A percentile compares a stretch with the other conserved stretches of the same genome.
Evolutionary conservation across 2,113 vertebrate genomes (phyloP).

Genomic region (Nesogale talazaci): DNA sequence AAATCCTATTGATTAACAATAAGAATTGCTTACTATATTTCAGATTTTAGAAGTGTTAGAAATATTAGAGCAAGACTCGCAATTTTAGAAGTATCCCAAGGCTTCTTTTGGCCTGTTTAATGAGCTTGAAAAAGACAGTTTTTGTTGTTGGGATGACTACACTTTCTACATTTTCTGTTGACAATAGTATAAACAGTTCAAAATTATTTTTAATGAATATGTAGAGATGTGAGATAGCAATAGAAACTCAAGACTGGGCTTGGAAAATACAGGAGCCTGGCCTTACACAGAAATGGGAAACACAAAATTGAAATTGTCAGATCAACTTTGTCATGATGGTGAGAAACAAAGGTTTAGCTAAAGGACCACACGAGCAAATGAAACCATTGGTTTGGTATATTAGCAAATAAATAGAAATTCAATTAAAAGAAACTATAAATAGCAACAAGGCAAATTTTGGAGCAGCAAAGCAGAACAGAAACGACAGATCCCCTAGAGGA

Average conservation of each 20-base stretch:
- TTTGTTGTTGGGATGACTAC: not conserved
- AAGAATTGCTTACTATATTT: conserved; percentile 45
- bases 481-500: no score
- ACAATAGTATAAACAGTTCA: not conserved
- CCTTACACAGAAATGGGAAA: not conserved
- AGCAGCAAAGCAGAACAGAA: not conserved
- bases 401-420: not conserved
- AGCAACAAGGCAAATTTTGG: not conserved
- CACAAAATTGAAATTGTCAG: not conserved
- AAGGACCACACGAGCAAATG: not conserved
- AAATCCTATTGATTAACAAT: conserved; percentile 41
- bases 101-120: conserved; percentile 14
- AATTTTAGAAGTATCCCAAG: conserved; percentile 37
- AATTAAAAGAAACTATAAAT: not conserved
- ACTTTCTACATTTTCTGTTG: conserved; percentile 15
- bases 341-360: not conserved
- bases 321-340: not conserved
- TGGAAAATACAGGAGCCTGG: not conserved
- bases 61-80: conserved; percentile 31
- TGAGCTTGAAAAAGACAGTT: conserved; percentile 27
- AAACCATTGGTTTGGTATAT: not conserved
- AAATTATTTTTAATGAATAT: conserved; percentile 29
- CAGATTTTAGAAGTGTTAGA: conserved; percentile 10
- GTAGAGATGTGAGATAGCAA: not conserved
- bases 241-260: not conserved